Percentiles rank a stretch among this genome's conserved stretches.
phyloP scores from a whole-genome alignment of 2,797 vertebrate genomes.

The Dermochelys coriacea region DNA sequence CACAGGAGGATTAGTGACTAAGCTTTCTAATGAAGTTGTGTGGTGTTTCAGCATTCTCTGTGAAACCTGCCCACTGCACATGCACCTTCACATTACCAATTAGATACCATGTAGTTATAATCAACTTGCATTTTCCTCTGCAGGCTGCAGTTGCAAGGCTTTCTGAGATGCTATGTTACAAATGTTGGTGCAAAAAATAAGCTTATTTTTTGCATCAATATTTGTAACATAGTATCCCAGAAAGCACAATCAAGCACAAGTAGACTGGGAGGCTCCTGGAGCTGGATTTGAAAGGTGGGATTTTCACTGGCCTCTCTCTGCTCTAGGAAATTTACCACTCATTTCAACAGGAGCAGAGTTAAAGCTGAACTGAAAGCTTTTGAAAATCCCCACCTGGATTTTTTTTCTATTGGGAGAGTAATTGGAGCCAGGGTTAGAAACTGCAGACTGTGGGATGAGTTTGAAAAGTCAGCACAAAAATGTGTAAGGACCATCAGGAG shows the following conservation, averaged over 20 bases:
- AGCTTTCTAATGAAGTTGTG: not conserved
- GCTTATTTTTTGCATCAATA: not conserved
- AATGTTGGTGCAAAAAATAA: not conserved
- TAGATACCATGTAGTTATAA: too few relatives aligned
- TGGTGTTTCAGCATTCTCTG: not conserved
- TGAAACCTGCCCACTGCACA: too few relatives aligned
- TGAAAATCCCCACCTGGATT: rapidly evolving
- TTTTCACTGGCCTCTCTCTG: rapidly evolving
- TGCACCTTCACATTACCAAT: too few relatives aligned
- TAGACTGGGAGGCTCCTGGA: not conserved
- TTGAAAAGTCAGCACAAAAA: not conserved
- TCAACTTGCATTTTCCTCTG: too few relatives aligned
- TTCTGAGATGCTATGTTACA: not conserved
- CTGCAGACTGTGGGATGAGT: not conserved
- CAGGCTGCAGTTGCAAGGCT: too few relatives aligned
- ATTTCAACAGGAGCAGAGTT: not conserved
- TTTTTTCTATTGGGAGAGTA: not conserved
- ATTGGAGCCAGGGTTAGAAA: not conserved
- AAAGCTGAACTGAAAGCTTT: not conserved
- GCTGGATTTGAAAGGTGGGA: not conserved
- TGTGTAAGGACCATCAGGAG: not conserved
- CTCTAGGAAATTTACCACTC: not conserved
- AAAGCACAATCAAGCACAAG: not conserved
- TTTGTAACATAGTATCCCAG: not conserved
- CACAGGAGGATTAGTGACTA: not conserved